Percentiles rank a stretch among this genome's conserved stretches.
Conservation (phyloP, 2,797 vertebrate genomes). For the Onychomys torridus region DNA sequence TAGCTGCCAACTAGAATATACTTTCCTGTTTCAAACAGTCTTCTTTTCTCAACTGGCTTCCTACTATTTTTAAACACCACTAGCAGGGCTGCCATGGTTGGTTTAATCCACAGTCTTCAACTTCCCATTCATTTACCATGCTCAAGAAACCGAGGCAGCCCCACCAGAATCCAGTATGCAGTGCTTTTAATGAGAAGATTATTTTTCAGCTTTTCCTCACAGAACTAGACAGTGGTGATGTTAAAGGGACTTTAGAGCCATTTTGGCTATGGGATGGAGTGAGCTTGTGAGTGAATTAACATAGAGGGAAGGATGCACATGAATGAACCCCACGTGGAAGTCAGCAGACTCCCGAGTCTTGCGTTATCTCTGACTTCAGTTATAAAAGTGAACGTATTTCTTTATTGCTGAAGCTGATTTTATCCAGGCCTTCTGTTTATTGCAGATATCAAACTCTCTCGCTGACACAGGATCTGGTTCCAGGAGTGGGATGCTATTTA, state of each 20-base stretch:
- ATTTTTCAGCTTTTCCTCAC: not conserved
- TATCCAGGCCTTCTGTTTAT: not conserved
- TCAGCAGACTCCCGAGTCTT: not conserved
- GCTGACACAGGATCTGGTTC: slow-evolving; percentile 4
- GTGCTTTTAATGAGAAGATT: not conserved
- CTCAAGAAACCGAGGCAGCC: not conserved
- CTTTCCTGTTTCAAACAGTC: not conserved
- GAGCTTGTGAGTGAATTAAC: not conserved
- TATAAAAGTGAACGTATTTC: not conserved
- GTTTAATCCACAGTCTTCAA: not conserved
- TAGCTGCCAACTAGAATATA: not conserved
- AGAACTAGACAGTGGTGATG: not conserved
- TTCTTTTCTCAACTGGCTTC: slow-evolving; percentile 4
- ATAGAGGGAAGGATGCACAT: not conserved
- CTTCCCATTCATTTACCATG: not conserved
- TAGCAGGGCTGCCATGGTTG: not conserved
- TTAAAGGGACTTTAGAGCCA: not conserved
- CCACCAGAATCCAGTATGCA: not conserved
- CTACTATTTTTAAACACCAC: not conserved
- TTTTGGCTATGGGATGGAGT: not conserved
- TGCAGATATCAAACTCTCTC: not conserved
- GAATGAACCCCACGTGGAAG: not conserved
- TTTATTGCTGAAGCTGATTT: slow-evolving; percentile 7
- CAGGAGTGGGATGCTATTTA: not conserved
- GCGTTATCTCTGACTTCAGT: not conserved